phyloP scores from a whole-genome alignment of 2,797 vertebrate species.

The Muscicapa comitata region DNA sequence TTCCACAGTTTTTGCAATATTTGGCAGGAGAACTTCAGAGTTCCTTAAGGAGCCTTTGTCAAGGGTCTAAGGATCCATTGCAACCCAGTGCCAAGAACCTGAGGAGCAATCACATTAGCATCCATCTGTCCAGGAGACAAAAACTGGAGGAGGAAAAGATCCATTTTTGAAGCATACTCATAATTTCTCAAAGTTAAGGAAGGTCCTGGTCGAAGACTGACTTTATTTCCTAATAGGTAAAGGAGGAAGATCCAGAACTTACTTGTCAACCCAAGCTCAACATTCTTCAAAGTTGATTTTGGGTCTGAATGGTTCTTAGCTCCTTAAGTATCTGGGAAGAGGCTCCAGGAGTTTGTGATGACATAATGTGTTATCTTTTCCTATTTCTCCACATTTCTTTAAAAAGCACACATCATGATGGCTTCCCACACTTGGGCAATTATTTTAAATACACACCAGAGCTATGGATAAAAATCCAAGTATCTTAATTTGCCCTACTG shows the following conservation, averaged over 20 bases:
- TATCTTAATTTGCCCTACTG: not conserved
- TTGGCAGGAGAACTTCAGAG: not conserved
- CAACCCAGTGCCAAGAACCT: not conserved
- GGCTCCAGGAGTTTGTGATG: not conserved
- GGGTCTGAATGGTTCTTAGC: not conserved
- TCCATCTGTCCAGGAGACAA: not conserved
- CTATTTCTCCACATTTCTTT: not conserved
- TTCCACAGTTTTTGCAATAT: not conserved
- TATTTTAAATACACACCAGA: not conserved
- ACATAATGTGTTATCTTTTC: not conserved
- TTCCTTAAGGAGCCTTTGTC: not conserved
- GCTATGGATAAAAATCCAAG: not conserved
- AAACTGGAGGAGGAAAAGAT: not conserved
- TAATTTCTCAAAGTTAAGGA: not conserved
- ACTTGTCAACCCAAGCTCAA: not conserved
- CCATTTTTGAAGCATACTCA: not conserved
- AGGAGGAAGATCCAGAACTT: not conserved
- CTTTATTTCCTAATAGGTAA: not conserved
- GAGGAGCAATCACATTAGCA: not conserved
- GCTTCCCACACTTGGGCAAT: not conserved
- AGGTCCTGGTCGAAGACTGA: not conserved
- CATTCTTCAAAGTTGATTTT: not conserved
- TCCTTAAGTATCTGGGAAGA: not conserved
- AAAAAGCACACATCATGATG: not conserved
- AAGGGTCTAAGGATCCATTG: not conserved